Base-by-base conservation (phyloP, 2,888 invertebrate genomes). In the Agrenia bidenticulata region DNA sequence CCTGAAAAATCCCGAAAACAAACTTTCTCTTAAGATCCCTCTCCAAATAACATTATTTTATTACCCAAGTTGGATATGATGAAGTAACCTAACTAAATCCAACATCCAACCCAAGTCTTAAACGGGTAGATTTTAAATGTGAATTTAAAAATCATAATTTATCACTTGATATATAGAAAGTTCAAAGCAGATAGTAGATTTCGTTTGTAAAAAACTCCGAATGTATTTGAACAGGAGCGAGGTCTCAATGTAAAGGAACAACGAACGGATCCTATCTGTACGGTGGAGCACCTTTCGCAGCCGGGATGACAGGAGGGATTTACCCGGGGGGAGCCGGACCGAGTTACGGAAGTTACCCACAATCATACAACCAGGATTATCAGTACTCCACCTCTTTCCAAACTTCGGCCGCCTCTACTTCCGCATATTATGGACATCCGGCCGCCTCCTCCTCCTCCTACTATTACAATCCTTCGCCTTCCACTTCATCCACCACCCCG, bases 401-500 rank as follows among this genome's bases (percentile, higher is more conserved):
- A 61, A 63, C 69, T 27, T 69, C 75, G 63, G 70, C 73, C 66
- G 61, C 64, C 61, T 67, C 67, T 50, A 51, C 63, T 64, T 64
- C 66, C 70, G 72, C 65, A 64, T 73, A 75, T 65, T 73, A 73
- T 59, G 73, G 72, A 62, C 69, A 69, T 67, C 63, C 70, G 50
- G 54, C 70, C 59, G 63, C 75, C 70, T 67, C 72, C 66, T 66
- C 73, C 67, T 67, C 74, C 64, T 66, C 75, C 64, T 73, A 72
- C 67, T 75, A 75, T 37, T 75, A 75, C 67, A 75, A 73, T 64
- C 61, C 75, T 56, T 75, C 73, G 58, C 75, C 75, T 54, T 73
- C 75, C 60, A 70, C 74, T 32, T 69, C 72, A 45, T 27, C 55
- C 2, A 27, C 74, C 64, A 73, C 68, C 58, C 70, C 74, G 63